Evolutionary conservation across 2,113 vertebrate genomes (phyloP), one percentile per base, ranked within the genome.

Genomic region (Seriola quinqueradiata): DNA sequence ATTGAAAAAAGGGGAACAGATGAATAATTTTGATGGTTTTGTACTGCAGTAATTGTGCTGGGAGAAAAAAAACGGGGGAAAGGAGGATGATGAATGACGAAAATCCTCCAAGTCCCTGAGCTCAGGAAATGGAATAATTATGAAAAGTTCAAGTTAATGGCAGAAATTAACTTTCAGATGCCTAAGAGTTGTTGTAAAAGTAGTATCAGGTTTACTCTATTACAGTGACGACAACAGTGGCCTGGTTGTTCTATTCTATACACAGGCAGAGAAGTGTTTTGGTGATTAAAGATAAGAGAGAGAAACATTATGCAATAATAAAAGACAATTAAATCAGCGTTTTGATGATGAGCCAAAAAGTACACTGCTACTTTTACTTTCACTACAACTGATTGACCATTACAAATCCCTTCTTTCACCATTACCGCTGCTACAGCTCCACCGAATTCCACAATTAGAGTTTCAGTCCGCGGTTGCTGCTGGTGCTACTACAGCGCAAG

Each of bases 21-120:
- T 89, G 89, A 93, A 94, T 93, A 89, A 88, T 90, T 89, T 75
- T 61, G 76, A 88, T 81, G 89, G 76, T 87, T 89, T 92, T 90
- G 89, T 89, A 75, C 76, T 52, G 25, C 46, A 58, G 70, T 86
- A 84, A 90, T 90, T 92, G 84, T 89, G 57, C 87, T 76, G 83
- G 59, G 42, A 80, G 68, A 8, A 61, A 16, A 46, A 57, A 78
- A 58, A 5, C 38, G 63, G 4, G 21, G 42, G n/a, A 70, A 83
- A 57, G 28, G 63, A 70, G 68, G 64, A 48, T 42, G 69, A 81
- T 79, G 79, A 88, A 84, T 92, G 87, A 86, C 77, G 69, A 88
- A 87, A 88, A 89, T 79, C 82, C 83, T 78, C 75, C 60, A 57
- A 80, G 89, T 85, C 84, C 87, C 86, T 70, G 81, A 80, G 68